These are phyloP conservation scores for Ormyrus labotus DNA, from an alignment of 2,888 invertebrate genomes.

Conservation along the genomic window DNA sequence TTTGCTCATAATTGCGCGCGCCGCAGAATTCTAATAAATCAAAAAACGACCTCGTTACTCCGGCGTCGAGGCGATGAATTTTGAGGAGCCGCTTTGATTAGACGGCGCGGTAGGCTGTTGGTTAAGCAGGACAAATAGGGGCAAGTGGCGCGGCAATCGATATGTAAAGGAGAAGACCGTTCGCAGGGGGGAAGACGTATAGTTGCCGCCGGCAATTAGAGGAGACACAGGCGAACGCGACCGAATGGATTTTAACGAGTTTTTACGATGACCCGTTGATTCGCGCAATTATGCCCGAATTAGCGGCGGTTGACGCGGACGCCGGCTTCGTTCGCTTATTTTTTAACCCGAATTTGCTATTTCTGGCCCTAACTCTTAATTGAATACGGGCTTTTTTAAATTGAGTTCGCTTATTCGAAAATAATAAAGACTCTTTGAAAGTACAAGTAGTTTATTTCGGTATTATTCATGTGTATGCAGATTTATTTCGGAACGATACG, in stretches of 20 bases:
- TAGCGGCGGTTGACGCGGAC: conserved; percentile 6
- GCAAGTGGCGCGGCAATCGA: conserved; percentile 12
- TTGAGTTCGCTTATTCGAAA: too few species aligned
- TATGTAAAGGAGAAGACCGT: conserved; percentile 8
- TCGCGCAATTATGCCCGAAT: conserved; percentile 41
- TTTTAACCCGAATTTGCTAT: too few species aligned
- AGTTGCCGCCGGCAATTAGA: conserved; percentile 9
- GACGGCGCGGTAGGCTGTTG: not conserved
- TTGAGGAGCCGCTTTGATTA: conserved; percentile 5
- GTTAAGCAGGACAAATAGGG: conserved; percentile 20
- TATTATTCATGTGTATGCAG: not conserved
- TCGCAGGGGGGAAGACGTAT: not conserved
- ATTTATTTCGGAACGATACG: too few species aligned
- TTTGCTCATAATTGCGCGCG: too few species aligned
- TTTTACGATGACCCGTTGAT: conserved; percentile 30
- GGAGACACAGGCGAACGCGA: not conserved
- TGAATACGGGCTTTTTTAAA: too few species aligned
- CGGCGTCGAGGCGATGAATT: not conserved
- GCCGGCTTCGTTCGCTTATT: not conserved
- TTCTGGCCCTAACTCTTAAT: too few species aligned
- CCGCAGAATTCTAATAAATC: too few species aligned
- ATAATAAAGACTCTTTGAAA: too few species aligned
- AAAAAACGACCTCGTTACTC: not conserved
- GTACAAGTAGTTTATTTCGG: not conserved
- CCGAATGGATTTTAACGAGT: conserved; percentile 51